Evolutionary conservation across 2,797 vertebrate species (phyloP), one percentile per base, ranked within the genome.

Genomic region (Muscicapa striata): DNA sequence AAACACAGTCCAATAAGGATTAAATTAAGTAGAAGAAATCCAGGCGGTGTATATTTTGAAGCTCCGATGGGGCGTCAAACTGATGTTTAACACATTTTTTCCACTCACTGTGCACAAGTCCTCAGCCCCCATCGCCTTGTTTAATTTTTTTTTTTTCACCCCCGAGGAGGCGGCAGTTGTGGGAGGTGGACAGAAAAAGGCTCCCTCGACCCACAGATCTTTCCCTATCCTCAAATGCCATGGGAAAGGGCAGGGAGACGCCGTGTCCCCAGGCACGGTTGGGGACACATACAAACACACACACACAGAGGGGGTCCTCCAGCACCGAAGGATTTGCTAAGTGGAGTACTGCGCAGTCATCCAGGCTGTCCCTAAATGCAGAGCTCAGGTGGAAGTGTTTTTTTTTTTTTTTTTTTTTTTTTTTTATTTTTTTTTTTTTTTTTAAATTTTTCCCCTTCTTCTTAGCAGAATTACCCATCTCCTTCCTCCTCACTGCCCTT

Each of bases 1-100:
- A 92, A 64, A 62, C 77, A 57, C 87, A 87, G 89, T 40, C 95
- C 95, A 96, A 95, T 96, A 92, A 95, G 97, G 97, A 96, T 96
- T 97, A 97, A 97, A 97, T 98, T 97, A 98, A 97, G 96, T 97
- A 97, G 97, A 98, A 97, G 95, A 96, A 97, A 95, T 92, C 94
- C 89, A 96, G 88, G 73, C 88, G 13, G 48, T 95, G 81, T 91
- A 89, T 95, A 93, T 95, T 97, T 94, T 97, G 96, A 96, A 97
- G 82, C 86, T 93, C 87, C 62, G 84, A 81, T 95, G 96, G 97
- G 96, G 96, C 59, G 87, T 97, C 97, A 97, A 97, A 96, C 97
- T 36, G 85, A 94, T 95, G 70, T 97, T 98, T 97, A 98, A 96
- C 95, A 93, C 95, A 95, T 97, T 97, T 96, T 97, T 97, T 96